phyloP scores from a whole-genome alignment of 2,113 vertebrate genomes.

The Macquaria ambigua region DNA sequence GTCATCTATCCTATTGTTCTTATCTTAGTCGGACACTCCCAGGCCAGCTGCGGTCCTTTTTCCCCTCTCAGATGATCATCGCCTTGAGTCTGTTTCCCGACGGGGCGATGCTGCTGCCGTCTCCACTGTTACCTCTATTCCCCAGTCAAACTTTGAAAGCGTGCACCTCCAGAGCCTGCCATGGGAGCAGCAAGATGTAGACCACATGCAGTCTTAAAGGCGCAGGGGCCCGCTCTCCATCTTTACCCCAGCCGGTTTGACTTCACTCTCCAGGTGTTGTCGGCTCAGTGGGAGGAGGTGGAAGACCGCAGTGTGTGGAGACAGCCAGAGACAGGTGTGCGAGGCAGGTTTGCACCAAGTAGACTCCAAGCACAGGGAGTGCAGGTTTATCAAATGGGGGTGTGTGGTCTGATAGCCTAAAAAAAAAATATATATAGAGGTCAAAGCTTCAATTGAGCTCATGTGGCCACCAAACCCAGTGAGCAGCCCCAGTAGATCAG shows the following conservation, averaged over 20 bases:
- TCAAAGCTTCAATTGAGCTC: slow-evolving; percentile 1
- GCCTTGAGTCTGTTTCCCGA: slow-evolving; percentile 29
- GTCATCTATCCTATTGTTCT: slow-evolving; percentile 69
- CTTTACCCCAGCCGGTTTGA: background rate
- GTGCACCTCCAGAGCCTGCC: slow-evolving; percentile 58
- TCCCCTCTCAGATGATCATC: background rate
- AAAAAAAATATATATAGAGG: slow-evolving; percentile 25
- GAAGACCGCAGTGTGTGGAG: background rate
- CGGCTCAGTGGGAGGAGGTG: background rate
- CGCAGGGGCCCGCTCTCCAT: slow-evolving; percentile 38
- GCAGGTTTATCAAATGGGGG: background rate
- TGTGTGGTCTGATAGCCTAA: slow-evolving; percentile 5
- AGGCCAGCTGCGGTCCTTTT: slow-evolving; percentile 21
- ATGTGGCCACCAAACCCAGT: background rate
- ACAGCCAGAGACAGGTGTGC: slow-evolving; percentile 3
- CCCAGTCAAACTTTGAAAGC: slow-evolving; percentile 82
- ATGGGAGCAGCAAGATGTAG: slow-evolving; percentile 43
- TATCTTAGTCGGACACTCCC: slow-evolving; percentile 54
- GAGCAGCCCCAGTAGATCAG: background rate
- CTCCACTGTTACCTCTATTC: slow-evolving; percentile 56
- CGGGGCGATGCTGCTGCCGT: slow-evolving; percentile 41
- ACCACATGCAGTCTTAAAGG: slow-evolving; percentile 78
- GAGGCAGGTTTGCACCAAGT: slow-evolving; percentile 8
- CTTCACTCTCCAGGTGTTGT: slow-evolving; percentile 42
- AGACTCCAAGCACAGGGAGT: too few species aligned